A percentile compares a stretch with the other conserved stretches of the same genome.
Conservation (phyloP, 2,113 vertebrate species). For the Ornithorhynchus anatinus region DNA sequence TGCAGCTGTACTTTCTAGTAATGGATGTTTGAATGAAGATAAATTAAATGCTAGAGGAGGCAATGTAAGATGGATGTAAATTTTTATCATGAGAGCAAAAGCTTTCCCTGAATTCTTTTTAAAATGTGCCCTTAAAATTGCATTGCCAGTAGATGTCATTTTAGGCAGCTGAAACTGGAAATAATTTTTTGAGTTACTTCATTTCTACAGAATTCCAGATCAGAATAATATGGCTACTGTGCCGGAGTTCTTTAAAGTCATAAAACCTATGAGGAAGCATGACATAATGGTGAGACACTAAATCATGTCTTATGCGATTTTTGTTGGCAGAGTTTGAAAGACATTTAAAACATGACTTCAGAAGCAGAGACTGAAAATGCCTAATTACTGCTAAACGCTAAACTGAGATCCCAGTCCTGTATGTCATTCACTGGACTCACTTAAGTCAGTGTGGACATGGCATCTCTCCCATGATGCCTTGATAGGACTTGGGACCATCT, state of each 20-base stretch:
- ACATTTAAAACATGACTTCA: constrained; percentile 60
- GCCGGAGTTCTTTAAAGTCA: constrained; percentile 48
- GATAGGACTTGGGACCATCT: too few species aligned
- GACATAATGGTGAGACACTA: constrained; percentile 50
- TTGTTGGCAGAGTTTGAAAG: constrained; percentile 57
- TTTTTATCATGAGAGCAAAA: constrained; percentile 27
- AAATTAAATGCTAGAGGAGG: constrained; percentile 28
- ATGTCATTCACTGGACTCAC: constrained; percentile 29
- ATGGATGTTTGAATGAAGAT: constrained; percentile 46
- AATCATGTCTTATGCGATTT: constrained; percentile 55
- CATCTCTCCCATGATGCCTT: too few species aligned
- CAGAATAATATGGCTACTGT: constrained; percentile 60
- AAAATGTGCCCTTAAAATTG: constrained; percentile 30
- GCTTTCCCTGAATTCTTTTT: constrained; percentile 32
- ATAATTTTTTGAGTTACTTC: constrained; percentile 26
- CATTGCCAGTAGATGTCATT: constrained; percentile 44
- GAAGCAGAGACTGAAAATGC: constrained; percentile 36
- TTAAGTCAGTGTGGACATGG: constrained; percentile 5
- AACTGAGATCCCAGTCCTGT: constrained; percentile 27
- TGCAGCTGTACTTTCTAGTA: constrained; percentile 60
- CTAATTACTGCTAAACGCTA: constrained; percentile 40
- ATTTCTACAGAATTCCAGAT: constrained; percentile 35
- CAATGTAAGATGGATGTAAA: constrained; percentile 37
- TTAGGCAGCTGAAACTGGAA: constrained; percentile 44
- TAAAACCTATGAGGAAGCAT: constrained; percentile 58